Evolutionary conservation across 2,888 invertebrate species (phyloP), one percentile per base, ranked within the genome.

Genomic region (Tenthredo notha): DNA sequence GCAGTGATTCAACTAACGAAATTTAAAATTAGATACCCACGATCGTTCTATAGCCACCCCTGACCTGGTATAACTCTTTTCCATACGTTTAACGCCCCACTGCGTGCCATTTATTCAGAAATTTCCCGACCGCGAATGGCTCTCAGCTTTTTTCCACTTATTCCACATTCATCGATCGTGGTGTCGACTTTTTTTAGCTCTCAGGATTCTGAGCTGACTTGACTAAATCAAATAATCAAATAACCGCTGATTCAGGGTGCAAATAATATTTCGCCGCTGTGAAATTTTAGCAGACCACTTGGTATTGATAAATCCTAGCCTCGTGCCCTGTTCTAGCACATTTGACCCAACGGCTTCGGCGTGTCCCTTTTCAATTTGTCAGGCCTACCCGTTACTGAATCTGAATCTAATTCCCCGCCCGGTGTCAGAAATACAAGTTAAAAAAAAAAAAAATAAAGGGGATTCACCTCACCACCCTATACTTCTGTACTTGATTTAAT

Each of bases 1-100:
- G 89, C 87, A 89, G 88, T 87, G 89, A 89, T 87, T 91, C 90
- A 86, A 89, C 89, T 86, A 91, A 90, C 86, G 90, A 92, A 88
- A 91, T 90, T 88, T 90, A 88, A 89, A 85, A 86, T 84, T 65
- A 84, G 58, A 0, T 67, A 67, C 43, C 33, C 25, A 78, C 21
- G 70, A 83, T 83, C 83, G 83, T 67, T 50, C 21, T 67, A 33
- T 29, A 29, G 54, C 67, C 47, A 18, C 47, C 70, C 29, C 83
- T 67, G 50, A 83, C 65, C 47, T 25, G 65, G 33, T 67, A 83
- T 25, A 83, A 83, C 47, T 83, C 47, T 67, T 82, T 80, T 40
- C 72, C 72, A 43, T 10, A 33, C 29, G 33, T 29, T 77, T 18
- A 15, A 77, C 40, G 10, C 54, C 40, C 40, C 21, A 40, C 80